Evolutionary conservation across 2,888 invertebrate genomes (phyloP).

Genomic region (Nomada hirtipes): DNA sequence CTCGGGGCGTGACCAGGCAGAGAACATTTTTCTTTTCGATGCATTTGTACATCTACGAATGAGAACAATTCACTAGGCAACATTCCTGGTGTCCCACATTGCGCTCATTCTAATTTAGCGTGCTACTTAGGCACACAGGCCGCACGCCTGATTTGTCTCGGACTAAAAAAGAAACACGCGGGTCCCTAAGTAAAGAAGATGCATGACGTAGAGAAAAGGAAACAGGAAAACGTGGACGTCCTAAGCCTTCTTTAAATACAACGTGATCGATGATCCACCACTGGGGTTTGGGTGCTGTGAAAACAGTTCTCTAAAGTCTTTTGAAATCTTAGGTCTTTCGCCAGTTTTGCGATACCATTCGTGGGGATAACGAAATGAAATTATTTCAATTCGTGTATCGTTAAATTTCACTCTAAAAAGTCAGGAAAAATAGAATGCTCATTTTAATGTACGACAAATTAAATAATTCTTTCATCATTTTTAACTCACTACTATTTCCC

Average conservation of each 20-base stretch:
- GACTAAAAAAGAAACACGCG: slow-evolving; percentile 34
- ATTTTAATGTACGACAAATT: no score
- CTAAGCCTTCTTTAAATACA: slow-evolving; percentile 57
- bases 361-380: not conserved
- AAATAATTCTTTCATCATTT: no score
- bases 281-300: not conserved
- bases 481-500: no score
- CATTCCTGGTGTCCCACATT: slow-evolving; percentile 1
- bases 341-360: no score
- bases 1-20: not conserved
- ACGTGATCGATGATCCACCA: slow-evolving; percentile 56
- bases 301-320: slow-evolving; percentile 18
- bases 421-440: no score
- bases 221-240: slow-evolving; percentile 14
- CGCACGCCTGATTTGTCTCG: slow-evolving; percentile 37
- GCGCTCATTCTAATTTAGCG: slow-evolving; percentile 38
- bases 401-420: not conserved
- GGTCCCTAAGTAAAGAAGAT: slow-evolving; percentile 23
- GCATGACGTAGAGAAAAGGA: slow-evolving; percentile 10
- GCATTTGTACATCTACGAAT: not conserved
- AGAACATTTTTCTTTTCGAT: not conserved
- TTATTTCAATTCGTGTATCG: not conserved
- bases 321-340: slow-evolving; percentile 11
- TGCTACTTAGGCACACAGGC: slow-evolving; percentile 39
- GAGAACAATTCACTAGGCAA: slow-evolving; percentile 32